Conservation (phyloP, 1,140 invertebrate genomes). For the Onthophagus taurus region DNA sequence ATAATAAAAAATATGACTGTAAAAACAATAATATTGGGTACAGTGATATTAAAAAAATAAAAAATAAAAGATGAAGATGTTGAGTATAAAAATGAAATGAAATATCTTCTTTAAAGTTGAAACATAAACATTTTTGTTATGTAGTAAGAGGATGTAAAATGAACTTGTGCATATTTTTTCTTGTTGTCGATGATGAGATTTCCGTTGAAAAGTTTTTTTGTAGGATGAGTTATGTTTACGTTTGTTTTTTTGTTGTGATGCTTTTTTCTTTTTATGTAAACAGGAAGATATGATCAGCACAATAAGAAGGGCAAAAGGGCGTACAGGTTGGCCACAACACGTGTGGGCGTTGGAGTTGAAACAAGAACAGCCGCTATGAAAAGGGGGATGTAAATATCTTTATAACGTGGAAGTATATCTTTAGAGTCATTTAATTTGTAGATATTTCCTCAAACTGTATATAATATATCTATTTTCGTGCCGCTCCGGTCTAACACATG, state of each 20-base stretch:
- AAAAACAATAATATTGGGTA: too few relatives aligned
- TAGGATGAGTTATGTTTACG: too few relatives aligned
- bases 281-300: conserved; percentile 31
- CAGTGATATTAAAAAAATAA: too few relatives aligned
- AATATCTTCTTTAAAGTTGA: too few relatives aligned
- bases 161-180: too few relatives aligned
- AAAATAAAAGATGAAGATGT: too few relatives aligned
- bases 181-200: too few relatives aligned
- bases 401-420: conserved; percentile 29
- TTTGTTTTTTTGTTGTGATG: neutral
- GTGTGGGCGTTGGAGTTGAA: conserved; percentile 87
- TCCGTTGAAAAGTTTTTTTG: too few relatives aligned
- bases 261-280: conserved; percentile 21
- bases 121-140: too few relatives aligned
- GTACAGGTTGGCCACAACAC: conserved; percentile 91
- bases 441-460: conserved; percentile 34
- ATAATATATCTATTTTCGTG: conserved; percentile 36
- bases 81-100: too few relatives aligned
- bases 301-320: conserved; percentile 58
- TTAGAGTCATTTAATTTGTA: conserved; percentile 28
- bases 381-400: conserved; percentile 21
- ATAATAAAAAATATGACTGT: too few relatives aligned
- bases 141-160: too few relatives aligned
- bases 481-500: conserved; percentile 32
- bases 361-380: conserved; percentile 49